Evolutionary conservation across 2,113 vertebrate genomes (phyloP), one percentile per base, ranked within the genome.

Genomic region (Chaenogobius annularis): DNA sequence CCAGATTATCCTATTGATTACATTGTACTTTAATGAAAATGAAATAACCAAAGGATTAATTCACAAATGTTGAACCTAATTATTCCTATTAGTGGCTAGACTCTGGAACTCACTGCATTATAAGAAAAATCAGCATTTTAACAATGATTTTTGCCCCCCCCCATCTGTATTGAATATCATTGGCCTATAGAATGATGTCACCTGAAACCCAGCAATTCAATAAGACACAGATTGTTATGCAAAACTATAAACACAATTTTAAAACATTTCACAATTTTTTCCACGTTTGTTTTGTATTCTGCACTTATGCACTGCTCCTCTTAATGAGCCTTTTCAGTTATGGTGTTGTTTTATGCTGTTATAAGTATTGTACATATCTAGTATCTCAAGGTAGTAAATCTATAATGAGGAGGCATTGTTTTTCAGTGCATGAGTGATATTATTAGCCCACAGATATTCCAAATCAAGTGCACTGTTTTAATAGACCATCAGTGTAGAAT

Each of bases 241-340:
- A 22, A 66, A 80, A 63, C 26, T 58, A 59, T 70, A 22, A 55
- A 26, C 47, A 37, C 40, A 68, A 22, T n/a, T 74, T 17, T 54
- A n/a, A 40, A 40, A 63, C 61, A 63, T n/a, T 3, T 17, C 61
- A 63, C 61, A 17, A 61, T 48, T 63, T 63, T 63, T 23, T 40
- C 19, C 61, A 63, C 61, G 17, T 63, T 63, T n/a, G 35, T 63
- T n/a, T 61, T n/a, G 17, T 63, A 63, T 37, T n/a, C 35, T 63
- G 61, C 61, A 63, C 61, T n/a, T 63, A 35, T 40, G 61, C 35
- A 63, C 61, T 40, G 17, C 31, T 19, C 31, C 15, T 26, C 22
- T 26, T 31, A 1, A 7, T 50, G 23, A 23, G 22, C 54, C 22
- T 11, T 56, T 4, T 23, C 23, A n/a, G 13, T 56, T 56, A 23